phyloP scores from a whole-genome alignment of 2,113 vertebrate genomes.

The Brachyistius frenatus region DNA sequence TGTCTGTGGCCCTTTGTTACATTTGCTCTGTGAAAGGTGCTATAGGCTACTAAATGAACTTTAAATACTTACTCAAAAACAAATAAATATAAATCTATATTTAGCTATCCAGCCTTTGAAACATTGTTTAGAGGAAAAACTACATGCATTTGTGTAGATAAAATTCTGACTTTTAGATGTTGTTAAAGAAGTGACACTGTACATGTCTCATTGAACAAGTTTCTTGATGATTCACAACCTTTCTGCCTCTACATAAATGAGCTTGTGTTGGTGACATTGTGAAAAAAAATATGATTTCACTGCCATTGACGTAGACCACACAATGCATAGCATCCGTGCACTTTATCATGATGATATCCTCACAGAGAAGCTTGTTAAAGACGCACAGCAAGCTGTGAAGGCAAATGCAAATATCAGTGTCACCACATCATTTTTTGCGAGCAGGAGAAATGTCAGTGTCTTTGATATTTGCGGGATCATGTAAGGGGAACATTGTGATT shows the following conservation, averaged over 20 bases:
- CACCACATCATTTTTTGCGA: constrained; percentile 48
- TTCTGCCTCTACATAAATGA: not conserved
- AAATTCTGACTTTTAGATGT: no score
- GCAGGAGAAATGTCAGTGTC: constrained; percentile 53
- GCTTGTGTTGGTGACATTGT: not conserved
- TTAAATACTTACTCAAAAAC: not conserved
- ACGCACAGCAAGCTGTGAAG: not conserved
- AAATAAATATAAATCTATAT: not conserved
- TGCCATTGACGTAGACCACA: not conserved
- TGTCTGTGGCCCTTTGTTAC: no score
- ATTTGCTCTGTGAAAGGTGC: no score
- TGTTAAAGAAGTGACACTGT: no score
- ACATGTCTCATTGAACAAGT: not conserved
- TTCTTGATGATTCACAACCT: not conserved
- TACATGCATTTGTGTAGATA: no score
- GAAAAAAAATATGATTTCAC: not conserved
- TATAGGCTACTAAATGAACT: no score
- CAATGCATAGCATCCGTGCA: not conserved
- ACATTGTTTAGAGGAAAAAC: no score
- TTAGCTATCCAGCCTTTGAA: no score
- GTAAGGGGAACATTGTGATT: constrained; percentile 84
- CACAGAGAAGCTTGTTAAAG: constrained; percentile 26
- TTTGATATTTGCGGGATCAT: constrained; percentile 43
- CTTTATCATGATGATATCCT: constrained; percentile 15
- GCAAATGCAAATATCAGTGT: constrained; percentile 45